Base-by-base conservation (phyloP, 92 coral and sea anemone genomes). In the Epizoanthus scotinus region DNA sequence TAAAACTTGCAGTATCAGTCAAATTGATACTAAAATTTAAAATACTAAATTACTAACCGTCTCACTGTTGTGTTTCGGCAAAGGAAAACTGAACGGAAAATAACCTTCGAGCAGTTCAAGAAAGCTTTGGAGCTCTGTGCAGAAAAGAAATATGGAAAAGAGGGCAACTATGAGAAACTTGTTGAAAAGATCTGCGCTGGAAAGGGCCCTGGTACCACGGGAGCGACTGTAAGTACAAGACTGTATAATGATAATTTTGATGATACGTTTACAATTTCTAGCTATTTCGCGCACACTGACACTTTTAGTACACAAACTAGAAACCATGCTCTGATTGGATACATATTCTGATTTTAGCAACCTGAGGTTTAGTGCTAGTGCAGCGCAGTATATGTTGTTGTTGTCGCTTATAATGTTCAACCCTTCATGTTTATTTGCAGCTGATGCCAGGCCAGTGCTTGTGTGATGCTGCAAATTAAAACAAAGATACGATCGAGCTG, bases 11-110 rank as follows among this genome's bases (percentile, higher is more conserved):
- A 3, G 55, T 73, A 19, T 54, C 22, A 13, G 18, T 15, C 7
- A 3, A 17, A 3, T 38, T 69, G 74, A 4, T 21, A n/a, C 17
- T 34, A 12, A 25, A 67, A 34, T 28, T 18, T 4, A 2, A 31
- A 24, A 44, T 21, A 67, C n/a, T n/a, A n/a, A n/a, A n/a, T n/a
- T 1, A 26, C 13, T 12, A 5, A 1, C 66, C 21, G 20, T 19
- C 24, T 29, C 36, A 22, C 67, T 83, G 10, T 20, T 27, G 21
- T 18, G 6, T 29, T 72, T 25, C 40, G 36, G 61, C 77, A 53
- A 86, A 94, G 98, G 77, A 94, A 94, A 81, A 86, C 94, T 12
- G 98, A 92, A 19, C 84, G 98, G 15, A 94, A 92, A 80, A 94
- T 94, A 67, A 83, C 29, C 71, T 94, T 92, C 66, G 38, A 6